Conservation (phyloP, 2,113 vertebrate genomes). For the Jacana jacana region DNA sequence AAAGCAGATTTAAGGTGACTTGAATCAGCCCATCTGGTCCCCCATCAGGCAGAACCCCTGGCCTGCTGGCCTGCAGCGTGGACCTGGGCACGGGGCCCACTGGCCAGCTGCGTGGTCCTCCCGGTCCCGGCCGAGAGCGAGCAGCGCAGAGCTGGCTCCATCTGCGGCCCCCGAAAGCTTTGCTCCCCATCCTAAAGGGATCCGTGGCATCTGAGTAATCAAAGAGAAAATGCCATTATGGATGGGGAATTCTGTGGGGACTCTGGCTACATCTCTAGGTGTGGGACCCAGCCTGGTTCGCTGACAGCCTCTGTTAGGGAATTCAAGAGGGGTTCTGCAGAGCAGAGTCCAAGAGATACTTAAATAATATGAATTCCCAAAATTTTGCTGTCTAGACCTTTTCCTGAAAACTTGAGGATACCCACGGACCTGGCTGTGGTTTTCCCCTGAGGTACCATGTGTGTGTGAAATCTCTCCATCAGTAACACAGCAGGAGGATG, state of each 20-base stretch:
- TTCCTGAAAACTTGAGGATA: neutral
- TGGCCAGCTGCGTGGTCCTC: neutral
- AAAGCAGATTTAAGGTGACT: constrained; percentile 14
- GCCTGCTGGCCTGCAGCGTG: accelerated
- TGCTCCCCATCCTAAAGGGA: neutral
- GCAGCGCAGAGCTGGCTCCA: neutral
- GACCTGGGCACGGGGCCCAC: neutral
- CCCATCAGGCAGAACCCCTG: too few species aligned
- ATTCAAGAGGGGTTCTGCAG: neutral
- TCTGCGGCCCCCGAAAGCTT: neutral
- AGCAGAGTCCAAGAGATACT: neutral
- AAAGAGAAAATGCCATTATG: neutral
- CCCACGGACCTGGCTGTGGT: neutral
- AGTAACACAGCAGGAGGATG: neutral
- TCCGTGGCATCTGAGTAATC: neutral
- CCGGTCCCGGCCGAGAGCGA: neutral
- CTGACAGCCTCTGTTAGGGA: neutral
- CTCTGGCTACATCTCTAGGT: neutral
- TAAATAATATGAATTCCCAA: neutral
- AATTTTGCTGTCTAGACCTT: neutral
- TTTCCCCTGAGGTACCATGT: neutral
- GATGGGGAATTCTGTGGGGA: neutral
- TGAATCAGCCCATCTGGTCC: neutral
- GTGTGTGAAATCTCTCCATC: neutral
- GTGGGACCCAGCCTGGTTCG: neutral